Percentiles rank a stretch among this genome's conserved stretches.
These are phyloP conservation scores for Ovibos moschatus DNA, from an alignment of 2,113 vertebrate genomes.

Conservation along the genomic window DNA sequence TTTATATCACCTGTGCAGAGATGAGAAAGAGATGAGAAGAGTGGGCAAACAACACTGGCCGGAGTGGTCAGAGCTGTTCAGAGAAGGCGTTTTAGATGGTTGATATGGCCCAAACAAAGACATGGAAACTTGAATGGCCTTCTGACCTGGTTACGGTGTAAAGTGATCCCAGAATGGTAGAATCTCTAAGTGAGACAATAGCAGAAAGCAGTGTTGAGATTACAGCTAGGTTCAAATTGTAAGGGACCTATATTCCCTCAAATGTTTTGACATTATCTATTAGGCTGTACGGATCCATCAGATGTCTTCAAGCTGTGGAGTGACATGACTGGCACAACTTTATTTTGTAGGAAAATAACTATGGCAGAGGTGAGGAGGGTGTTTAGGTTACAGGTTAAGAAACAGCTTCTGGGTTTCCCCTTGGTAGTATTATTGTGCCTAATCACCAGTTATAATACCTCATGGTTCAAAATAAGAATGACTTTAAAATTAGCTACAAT, in stretches of 20 bases:
- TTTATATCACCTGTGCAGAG: neutral
- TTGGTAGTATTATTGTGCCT: neutral
- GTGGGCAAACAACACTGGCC: neutral
- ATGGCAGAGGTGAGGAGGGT: neutral
- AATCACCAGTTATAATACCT: neutral
- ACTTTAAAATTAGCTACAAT: neutral
- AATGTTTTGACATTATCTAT: neutral
- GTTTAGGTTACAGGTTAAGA: neutral
- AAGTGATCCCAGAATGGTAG: neutral
- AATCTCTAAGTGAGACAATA: neutral
- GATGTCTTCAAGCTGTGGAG: neutral
- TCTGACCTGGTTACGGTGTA: neutral
- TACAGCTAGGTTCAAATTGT: neutral
- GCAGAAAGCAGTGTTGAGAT: neutral
- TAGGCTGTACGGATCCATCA: neutral
- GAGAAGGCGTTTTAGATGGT: neutral
- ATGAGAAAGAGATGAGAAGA: neutral
- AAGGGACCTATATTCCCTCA: neutral
- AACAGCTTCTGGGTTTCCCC: neutral
- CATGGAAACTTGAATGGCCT: neutral
- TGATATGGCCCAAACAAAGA: neutral
- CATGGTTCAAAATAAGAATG: neutral
- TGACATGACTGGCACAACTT: neutral
- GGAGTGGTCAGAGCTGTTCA: neutral
- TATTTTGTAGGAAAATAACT: neutral